Conservation (phyloP, 2,888 invertebrate species). For the Fragum whitleyi region DNA sequence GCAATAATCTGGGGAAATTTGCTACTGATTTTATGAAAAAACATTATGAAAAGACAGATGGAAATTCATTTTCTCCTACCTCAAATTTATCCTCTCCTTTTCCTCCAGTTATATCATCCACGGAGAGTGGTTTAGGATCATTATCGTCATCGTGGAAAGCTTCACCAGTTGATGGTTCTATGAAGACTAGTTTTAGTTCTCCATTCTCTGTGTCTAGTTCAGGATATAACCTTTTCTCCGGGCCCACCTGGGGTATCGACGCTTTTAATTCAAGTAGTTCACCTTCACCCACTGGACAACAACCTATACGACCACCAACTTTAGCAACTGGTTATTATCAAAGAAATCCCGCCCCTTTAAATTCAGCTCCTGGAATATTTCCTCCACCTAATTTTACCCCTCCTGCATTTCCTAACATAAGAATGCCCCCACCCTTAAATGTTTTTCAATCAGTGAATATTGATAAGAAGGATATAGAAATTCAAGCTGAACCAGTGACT, state of each 20-base stretch:
- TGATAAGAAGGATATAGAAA: constrained; percentile 50
- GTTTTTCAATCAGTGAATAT: background rate
- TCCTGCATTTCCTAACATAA: background rate
- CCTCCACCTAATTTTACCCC: constrained; percentile 22
- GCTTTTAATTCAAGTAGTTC: background rate
- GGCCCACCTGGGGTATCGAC: constrained; percentile 56
- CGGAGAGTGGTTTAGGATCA: background rate
- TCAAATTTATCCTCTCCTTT: constrained; percentile 32
- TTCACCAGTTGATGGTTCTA: background rate
- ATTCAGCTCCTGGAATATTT: background rate
- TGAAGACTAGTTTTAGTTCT: constrained; percentile 9
- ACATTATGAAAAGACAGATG: constrained; percentile 63
- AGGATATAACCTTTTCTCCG: constrained; percentile 61
- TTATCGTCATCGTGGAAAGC: background rate
- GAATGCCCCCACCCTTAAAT: constrained; percentile 12
- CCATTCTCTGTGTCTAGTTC: constrained; percentile 35
- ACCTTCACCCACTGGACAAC: background rate
- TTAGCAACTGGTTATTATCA: constrained; percentile 46
- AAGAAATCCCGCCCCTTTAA: background rate
- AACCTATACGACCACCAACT: constrained; percentile 47
- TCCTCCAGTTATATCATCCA: background rate
- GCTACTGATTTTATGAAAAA: constrained; percentile 69
- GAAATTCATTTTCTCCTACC: constrained; percentile 40
- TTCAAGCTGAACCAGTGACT: constrained; percentile 32
- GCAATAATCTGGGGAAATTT: constrained; percentile 60